These are phyloP conservation scores for Actinemys pallida DNA, from an alignment of 2,113 vertebrate genomes.

Conservation along the genomic window DNA sequence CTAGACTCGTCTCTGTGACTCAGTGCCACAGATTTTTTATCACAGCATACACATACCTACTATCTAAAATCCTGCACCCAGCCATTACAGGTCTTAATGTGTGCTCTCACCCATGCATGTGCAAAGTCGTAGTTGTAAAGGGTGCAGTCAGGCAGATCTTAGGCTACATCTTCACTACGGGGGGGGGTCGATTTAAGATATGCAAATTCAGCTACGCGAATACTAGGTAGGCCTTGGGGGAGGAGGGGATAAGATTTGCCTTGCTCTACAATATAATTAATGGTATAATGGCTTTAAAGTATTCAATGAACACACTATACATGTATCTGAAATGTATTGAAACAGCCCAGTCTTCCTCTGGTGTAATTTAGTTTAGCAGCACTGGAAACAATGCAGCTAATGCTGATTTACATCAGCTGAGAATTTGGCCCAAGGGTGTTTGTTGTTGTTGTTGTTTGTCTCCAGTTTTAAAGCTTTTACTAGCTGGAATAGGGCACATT, in stretches of 20 bases:
- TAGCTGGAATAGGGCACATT: conserved; percentile 64
- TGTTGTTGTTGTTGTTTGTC: conserved; percentile 13
- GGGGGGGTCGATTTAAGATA: no score
- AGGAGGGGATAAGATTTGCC: not conserved
- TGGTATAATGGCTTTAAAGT: not conserved
- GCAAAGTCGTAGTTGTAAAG: not conserved
- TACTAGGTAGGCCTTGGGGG: not conserved
- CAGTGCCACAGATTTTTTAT: not conserved
- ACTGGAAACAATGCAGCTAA: conserved; percentile 1
- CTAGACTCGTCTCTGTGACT: not conserved
- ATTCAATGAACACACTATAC: not conserved
- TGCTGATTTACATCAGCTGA: conserved; percentile 67
- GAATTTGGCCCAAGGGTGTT: not conserved
- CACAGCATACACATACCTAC: not conserved
- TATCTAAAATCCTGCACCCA: not conserved
- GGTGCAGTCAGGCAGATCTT: not conserved
- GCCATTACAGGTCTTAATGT: not conserved
- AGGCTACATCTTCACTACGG: no score
- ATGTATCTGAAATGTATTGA: conserved; percentile 27
- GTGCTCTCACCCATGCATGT: not conserved
- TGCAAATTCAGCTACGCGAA: no score
- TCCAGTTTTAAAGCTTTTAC: conserved; percentile 67
- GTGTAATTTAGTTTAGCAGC: conserved; percentile 4
- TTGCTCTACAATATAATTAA: not conserved
- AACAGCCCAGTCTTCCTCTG: conserved; percentile 36